Percentiles rank a stretch among this genome's conserved stretches.
phyloP scores from a whole-genome alignment of 1,140 invertebrate genomes.

The Trichonephila inaurata region DNA sequence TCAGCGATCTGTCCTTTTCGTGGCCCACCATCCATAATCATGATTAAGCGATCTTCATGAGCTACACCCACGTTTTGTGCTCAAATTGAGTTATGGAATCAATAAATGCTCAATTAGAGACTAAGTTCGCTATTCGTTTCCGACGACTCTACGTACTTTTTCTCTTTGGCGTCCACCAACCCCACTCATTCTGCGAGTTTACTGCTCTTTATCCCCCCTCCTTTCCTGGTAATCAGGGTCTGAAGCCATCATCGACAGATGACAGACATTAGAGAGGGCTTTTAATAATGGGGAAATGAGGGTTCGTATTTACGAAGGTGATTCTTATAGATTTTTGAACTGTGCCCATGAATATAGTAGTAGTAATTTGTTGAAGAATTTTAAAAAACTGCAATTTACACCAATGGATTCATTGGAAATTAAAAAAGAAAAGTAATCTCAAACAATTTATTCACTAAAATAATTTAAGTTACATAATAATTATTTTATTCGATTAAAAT shows the following conservation, averaged over 20 bases:
- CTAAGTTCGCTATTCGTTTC: neutral
- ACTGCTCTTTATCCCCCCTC: neutral
- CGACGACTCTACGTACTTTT: conserved; percentile 44
- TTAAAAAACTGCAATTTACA: no score
- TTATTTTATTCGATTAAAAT: no score
- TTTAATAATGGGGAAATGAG: conserved; percentile 59
- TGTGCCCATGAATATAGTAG: neutral
- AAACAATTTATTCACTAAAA: no score
- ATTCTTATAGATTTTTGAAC: neutral
- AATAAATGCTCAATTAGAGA: conserved; percentile 76
- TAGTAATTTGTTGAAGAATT: no score
- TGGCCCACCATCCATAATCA: conserved; percentile 47
- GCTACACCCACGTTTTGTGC: conserved; percentile 75
- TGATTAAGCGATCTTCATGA: conserved; percentile 70
- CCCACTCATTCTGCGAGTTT: neutral
- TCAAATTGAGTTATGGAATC: conserved; percentile 76
- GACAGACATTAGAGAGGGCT: conserved; percentile 73
- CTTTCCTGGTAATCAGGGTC: conserved; percentile 22
- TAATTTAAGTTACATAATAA: no score
- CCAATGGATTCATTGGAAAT: no score
- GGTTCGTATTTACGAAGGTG: conserved; percentile 4
- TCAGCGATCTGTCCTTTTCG: neutral
- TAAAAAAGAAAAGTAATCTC: no score
- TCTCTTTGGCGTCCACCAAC: neutral
- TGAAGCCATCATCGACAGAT: conserved; percentile 72